A percentile compares a stretch with the other conserved stretches of the same genome.
phyloP scores from a whole-genome alignment of 1,140 invertebrate genomes.

The Sinella curviseta region DNA sequence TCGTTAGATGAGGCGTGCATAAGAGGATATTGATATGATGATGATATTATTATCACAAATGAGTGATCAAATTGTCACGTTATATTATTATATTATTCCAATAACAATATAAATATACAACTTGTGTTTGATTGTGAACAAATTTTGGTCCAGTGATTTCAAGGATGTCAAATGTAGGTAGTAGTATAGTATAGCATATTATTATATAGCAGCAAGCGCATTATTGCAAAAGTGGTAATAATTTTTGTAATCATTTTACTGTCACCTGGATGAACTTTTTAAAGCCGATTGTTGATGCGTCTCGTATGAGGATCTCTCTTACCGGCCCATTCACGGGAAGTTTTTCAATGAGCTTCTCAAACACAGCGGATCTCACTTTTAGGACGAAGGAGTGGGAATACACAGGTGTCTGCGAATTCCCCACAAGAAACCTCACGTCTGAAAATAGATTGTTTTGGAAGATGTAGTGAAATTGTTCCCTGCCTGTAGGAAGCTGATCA shows the following conservation, averaged over 20 bases:
- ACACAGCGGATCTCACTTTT: slow-evolving; percentile 34
- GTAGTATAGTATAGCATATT: too few relatives aligned
- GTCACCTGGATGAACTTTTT: slow-evolving; percentile 34
- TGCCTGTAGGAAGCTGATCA: slow-evolving; percentile 28
- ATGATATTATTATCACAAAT: neutral
- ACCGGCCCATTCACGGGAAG: neutral
- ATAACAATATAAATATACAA: neutral
- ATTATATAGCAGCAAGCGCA: too few relatives aligned
- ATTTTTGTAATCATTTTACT: slow-evolving; percentile 12
- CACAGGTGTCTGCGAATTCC: slow-evolving; percentile 1
- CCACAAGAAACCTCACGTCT: slow-evolving; percentile 36
- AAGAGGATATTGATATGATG: neutral
- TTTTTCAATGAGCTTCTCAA: slow-evolving; percentile 34
- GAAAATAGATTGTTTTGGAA: slow-evolving; percentile 33
- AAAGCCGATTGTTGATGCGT: neutral
- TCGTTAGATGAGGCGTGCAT: neutral
- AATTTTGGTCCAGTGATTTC: neutral
- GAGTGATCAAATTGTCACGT: neutral
- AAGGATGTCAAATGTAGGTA: too few relatives aligned
- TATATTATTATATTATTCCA: neutral
- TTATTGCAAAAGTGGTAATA: too few relatives aligned
- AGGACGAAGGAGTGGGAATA: slow-evolving; percentile 34
- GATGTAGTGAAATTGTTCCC: slow-evolving; percentile 32
- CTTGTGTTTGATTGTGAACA: too few relatives aligned
- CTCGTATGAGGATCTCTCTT: slow-evolving; percentile 23